A percentile compares a stretch with the other conserved stretches of the same genome.
Evolutionary conservation across 1,140 invertebrate genomes (phyloP).

Genomic region (Meteorus sp.): DNA sequence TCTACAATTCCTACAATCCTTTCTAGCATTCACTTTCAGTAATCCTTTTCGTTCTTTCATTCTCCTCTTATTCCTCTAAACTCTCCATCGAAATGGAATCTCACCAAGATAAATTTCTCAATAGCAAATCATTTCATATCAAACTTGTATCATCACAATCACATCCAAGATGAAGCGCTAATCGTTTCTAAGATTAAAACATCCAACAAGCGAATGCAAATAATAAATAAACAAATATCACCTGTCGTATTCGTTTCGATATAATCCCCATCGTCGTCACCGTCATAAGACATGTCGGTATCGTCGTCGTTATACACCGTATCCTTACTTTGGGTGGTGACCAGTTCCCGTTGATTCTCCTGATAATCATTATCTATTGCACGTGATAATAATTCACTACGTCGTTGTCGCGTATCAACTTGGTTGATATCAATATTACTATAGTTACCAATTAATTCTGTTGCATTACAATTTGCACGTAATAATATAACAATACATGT

Average conservation of each 20-base stretch:
- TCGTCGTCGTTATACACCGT: slow-evolving; percentile 40
- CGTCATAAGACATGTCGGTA: slow-evolving; percentile 35
- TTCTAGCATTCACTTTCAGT: too few species aligned
- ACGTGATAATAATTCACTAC: neutral
- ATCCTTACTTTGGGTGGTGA: slow-evolving; percentile 23
- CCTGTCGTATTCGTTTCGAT: slow-evolving; percentile 49
- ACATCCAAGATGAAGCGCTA: too few species aligned
- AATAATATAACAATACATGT: slow-evolving; percentile 48
- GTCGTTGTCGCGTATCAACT: neutral
- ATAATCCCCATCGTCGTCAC: slow-evolving; percentile 47
- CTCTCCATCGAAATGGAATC: too few species aligned
- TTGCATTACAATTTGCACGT: slow-evolving; percentile 29
- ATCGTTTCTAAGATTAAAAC: neutral
- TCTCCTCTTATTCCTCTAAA: too few species aligned
- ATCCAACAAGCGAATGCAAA: too few species aligned
- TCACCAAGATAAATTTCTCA: too few species aligned
- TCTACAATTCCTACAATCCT: too few species aligned
- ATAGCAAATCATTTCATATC: too few species aligned
- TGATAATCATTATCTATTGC: neutral
- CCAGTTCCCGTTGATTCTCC: neutral
- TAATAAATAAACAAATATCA: slow-evolving; percentile 29
- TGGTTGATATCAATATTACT: too few species aligned
- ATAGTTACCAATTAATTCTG: too few species aligned
- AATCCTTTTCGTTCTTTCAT: too few species aligned
- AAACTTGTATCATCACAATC: neutral